Evolutionary conservation across 2,113 vertebrate species (phyloP).

Genomic region (Datnioides undecimradiatus): DNA sequence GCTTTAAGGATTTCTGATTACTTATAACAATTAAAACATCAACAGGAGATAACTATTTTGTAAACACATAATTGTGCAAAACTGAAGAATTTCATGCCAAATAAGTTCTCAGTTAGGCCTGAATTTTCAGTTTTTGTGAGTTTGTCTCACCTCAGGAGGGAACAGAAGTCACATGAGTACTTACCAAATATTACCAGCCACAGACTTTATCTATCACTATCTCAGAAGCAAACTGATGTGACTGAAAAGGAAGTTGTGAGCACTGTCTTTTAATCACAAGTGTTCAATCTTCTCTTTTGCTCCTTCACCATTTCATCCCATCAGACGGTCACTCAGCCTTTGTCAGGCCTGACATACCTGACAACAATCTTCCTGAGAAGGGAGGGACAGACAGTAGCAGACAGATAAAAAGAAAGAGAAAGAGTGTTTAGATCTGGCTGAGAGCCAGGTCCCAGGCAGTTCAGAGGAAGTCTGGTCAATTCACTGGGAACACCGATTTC

Average conservation of each 20-base stretch:
- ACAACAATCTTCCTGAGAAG: conserved; percentile 33
- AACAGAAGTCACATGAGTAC: conserved; percentile 27
- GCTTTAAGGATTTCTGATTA: neutral
- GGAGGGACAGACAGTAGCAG: conserved; percentile 11
- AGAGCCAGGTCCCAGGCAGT: conserved; percentile 61
- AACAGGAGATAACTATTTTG: neutral
- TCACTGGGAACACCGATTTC: conserved; percentile 73
- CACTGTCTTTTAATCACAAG: conserved; percentile 57
- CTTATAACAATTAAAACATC: neutral
- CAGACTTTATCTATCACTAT: conserved; percentile 51
- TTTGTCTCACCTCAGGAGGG: neutral
- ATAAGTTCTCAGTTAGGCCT: neutral
- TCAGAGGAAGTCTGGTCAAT: conserved; percentile 77
- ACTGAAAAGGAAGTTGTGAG: conserved; percentile 32
- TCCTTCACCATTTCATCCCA: conserved; percentile 22
- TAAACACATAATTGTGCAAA: neutral
- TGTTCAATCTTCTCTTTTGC: conserved; percentile 14
- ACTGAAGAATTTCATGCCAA: neutral
- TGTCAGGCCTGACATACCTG: conserved; percentile 3
- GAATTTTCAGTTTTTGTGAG: conserved; percentile 2
- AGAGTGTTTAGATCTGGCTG: conserved; percentile 47
- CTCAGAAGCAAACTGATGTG: conserved; percentile 42
- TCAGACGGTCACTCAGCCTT: conserved; percentile 10
- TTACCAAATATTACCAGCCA: conserved; percentile 24
- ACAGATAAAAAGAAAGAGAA: conserved; percentile 40